Percentiles rank a stretch among this genome's conserved stretches.
phyloP scores from a whole-genome alignment of 2,888 invertebrate species.

The Drosophila dives region DNA sequence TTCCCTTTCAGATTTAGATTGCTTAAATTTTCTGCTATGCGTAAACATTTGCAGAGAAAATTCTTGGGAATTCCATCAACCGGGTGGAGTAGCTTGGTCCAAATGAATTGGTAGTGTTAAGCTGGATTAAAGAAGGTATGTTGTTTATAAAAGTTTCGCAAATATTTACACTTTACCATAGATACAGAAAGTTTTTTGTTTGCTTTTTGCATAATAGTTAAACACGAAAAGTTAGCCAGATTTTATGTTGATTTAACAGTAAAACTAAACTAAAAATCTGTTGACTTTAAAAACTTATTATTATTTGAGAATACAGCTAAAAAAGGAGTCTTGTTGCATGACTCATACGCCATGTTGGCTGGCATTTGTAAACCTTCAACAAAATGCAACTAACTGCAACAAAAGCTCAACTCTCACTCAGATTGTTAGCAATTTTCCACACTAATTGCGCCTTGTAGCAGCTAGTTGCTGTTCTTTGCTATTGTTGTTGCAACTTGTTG shows the following conservation, averaged over 20 bases:
- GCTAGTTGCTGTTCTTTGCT: conserved; percentile 1
- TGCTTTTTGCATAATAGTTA: conserved; percentile 1
- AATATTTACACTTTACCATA: not conserved
- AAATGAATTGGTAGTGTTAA: conserved; percentile 18
- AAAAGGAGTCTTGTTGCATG: conserved; percentile 20
- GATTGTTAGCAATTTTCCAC: conserved; percentile 50
- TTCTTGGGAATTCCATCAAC: conserved; percentile 19
- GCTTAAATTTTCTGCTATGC: conserved; percentile 32
- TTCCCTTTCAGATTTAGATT: too few species aligned
- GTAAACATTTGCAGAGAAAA: conserved; percentile 25
- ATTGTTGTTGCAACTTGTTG: conserved; percentile 24
- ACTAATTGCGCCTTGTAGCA: conserved; percentile 53
- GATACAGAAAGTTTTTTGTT: not conserved
- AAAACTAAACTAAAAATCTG: not conserved
- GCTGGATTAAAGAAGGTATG: not conserved
- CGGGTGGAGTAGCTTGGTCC: not conserved
- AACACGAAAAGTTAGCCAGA: not conserved
- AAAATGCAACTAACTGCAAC: conserved; percentile 3
- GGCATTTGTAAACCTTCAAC: conserved; percentile 34
- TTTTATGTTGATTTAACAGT: not conserved
- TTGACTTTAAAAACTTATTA: not conserved
- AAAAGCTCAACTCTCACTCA: conserved; percentile 43
- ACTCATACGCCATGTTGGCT: conserved; percentile 55
- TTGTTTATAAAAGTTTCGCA: not conserved
- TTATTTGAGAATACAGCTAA: not conserved